Percentiles rank a stretch among this genome's conserved stretches.
phyloP scores from a whole-genome alignment of 37 sponge, comb jelly and placozoan species.

The Spongia lamella region DNA sequence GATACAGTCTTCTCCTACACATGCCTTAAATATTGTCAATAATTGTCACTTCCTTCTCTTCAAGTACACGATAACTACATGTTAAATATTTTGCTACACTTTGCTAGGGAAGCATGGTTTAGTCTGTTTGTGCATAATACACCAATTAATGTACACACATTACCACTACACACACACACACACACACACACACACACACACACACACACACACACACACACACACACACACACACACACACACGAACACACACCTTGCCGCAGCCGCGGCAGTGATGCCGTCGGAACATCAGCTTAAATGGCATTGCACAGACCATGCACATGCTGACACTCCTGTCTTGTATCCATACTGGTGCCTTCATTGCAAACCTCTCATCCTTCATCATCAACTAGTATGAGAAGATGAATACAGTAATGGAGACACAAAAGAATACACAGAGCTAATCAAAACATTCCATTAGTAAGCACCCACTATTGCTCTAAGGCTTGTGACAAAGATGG shows the following conservation, averaged over 20 bases:
- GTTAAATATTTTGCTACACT: too few species aligned
- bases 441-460: not conserved
- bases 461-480: not conserved
- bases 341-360: slow-evolving; percentile 87
- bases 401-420: not conserved
- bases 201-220: not conserved
- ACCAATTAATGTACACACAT: too few species aligned
- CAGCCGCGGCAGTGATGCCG: slow-evolving; percentile 96
- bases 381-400: not conserved
- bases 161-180: not conserved
- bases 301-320: slow-evolving; percentile 84
- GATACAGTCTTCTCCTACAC: too few species aligned
- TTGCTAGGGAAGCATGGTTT: too few species aligned
- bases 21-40: too few species aligned
- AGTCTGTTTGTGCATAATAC: too few species aligned
- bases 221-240: not conserved
- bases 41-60: too few species aligned
- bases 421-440: not conserved
- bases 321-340: slow-evolving; percentile 91
- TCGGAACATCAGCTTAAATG: slow-evolving; percentile 83
- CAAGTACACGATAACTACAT: too few species aligned
- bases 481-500: not conserved
- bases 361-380: slow-evolving; percentile 38
- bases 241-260: slow-evolving; percentile 70
- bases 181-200: not conserved